Evolutionary conservation across 2,113 vertebrate genomes (phyloP), one percentile per base, ranked within the genome.

Genomic region (Chionodraco myersi): DNA sequence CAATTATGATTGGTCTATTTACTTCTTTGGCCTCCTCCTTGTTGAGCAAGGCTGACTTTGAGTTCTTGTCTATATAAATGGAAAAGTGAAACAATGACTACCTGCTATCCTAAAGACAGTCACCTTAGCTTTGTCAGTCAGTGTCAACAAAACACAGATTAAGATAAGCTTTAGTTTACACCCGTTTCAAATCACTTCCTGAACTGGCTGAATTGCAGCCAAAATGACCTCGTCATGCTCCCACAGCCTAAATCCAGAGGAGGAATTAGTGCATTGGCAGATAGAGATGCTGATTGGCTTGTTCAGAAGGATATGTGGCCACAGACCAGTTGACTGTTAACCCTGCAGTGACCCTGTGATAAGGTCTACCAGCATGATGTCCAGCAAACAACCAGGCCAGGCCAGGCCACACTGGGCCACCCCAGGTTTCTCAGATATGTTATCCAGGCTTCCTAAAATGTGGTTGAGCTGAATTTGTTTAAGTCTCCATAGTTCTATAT

Each of bases 301-400:
- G 87, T 72, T 78, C 74, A 75, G 77, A 80, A 68, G 58, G 76
- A 78, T 82, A 75, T 56, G 72, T 77, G 77, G 86, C 83, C 79
- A 87, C 89, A 83, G 79, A 83, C 75, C 71, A 81, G 80, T 53
- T 83, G 84, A 87, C 79, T 72, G 85, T 90, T 94, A 89, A 93
- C 93, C 93, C 83, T 49, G 58, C 34, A 56, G 48, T 93, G 93
- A 95, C 92, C 93, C 87, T 75, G 61, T 93, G 94, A 94, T 94
- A 94, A 94, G 88, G 53, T 72, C 84, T 72, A 90, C 87, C 89
- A 93, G 84, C 80, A 84, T 78, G 77, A 76, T 51, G 58, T 84
- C 89, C 83, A 75, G 88, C 86, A 93, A 92, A 93, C 52, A 77
- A 26, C 65, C 45, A 67, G 49, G 71, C 49, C 62, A 72, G 14